phyloP scores from a whole-genome alignment of 2,113 vertebrate genomes.

The Ploceus nigricollis region DNA sequence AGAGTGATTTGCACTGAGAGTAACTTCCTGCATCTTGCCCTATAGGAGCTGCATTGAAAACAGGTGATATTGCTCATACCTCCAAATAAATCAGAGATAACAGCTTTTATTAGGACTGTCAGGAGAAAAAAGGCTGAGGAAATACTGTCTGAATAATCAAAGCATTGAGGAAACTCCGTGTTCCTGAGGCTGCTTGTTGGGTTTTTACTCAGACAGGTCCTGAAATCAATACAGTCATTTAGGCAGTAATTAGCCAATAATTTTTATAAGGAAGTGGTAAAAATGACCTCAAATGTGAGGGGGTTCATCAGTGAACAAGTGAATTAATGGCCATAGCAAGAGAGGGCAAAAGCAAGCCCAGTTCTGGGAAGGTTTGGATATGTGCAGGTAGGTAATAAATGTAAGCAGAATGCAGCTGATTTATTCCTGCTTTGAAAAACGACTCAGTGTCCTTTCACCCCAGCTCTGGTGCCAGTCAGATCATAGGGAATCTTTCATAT shows the following conservation, averaged over 20 bases:
- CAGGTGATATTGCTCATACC: not conserved
- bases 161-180: not conserved
- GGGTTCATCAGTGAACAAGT: not conserved
- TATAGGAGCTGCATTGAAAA: not conserved
- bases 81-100: not conserved
- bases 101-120: not conserved
- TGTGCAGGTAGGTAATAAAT: not conserved
- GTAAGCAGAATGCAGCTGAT: not conserved
- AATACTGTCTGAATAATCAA: not conserved
- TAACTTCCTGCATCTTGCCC: not conserved
- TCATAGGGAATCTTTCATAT: not conserved
- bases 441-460: not conserved
- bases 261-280: constrained; percentile 9
- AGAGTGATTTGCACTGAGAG: not conserved
- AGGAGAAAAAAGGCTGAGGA: not conserved
- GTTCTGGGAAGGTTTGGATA: not conserved
- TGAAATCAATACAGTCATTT: constrained; percentile 8
- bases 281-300: not conserved
- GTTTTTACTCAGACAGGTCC: not conserved
- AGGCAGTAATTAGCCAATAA: not conserved
- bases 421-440: not conserved
- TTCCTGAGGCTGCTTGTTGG: not conserved
- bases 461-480: not conserved
- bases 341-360: not conserved
- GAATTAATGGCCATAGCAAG: not conserved